Percentiles rank a stretch among this genome's conserved stretches.
Evolutionary conservation across 2,888 invertebrate genomes (phyloP).

Genomic region (Phasia obesa): DNA sequence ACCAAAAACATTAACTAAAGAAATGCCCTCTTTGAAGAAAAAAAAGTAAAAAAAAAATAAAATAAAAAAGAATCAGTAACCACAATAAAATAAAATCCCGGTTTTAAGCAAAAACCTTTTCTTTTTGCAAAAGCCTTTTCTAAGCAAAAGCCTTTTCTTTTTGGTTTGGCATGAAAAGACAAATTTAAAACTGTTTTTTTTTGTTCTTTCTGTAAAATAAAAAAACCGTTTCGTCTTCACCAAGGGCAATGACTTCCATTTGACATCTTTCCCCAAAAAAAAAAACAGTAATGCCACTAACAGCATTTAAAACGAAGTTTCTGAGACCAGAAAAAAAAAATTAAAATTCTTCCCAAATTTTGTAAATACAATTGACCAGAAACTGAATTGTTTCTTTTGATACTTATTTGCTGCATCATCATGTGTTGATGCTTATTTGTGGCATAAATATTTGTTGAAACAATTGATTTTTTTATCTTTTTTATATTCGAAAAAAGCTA

Average conservation of each 20-base stretch:
- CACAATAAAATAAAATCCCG: conserved; percentile 46
- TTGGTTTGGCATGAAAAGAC: neutral
- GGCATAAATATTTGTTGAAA: conserved; percentile 17
- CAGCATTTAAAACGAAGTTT: conserved; percentile 13
- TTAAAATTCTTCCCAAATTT: conserved; percentile 10
- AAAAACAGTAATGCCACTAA: neutral
- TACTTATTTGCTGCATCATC: conserved; percentile 37
- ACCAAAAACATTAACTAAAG: conserved; percentile 15
- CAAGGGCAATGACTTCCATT: conserved; percentile 61
- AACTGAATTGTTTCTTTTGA: conserved; percentile 24
- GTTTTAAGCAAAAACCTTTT: conserved; percentile 24
- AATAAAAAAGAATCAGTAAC: neutral
- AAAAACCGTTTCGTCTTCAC: conserved; percentile 60
- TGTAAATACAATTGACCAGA: conserved; percentile 33
- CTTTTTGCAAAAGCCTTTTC: no score
- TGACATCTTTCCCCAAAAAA: conserved; percentile 57
- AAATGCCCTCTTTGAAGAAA: conserved; percentile 29
- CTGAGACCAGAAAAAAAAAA: conserved; percentile 10
- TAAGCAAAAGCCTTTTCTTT: neutral
- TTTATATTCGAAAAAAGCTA: no score
- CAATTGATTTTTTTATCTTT: no score
- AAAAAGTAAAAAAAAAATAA: conserved; percentile 10
- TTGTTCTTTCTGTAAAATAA: neutral
- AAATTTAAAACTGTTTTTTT: neutral
- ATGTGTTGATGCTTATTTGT: conserved; percentile 9